phyloP scores from a whole-genome alignment of 2,888 invertebrate genomes.

The Nipponacmea schrenckii region DNA sequence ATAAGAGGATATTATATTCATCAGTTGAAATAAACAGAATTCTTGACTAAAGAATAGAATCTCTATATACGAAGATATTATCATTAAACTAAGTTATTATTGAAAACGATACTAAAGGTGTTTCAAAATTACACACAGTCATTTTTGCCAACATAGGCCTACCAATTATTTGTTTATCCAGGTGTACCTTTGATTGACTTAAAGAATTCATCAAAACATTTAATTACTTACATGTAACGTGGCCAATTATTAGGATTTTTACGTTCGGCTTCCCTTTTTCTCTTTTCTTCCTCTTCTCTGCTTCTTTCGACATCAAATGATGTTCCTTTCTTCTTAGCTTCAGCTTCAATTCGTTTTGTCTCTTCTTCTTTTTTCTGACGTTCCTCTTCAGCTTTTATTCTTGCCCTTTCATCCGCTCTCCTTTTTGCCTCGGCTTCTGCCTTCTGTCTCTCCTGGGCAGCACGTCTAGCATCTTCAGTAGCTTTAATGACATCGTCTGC shows the following conservation, averaged over 20 bases:
- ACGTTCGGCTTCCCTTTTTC: conserved; percentile 41
- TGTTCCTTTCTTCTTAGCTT: conserved; percentile 44
- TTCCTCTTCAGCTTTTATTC: conserved; percentile 44
- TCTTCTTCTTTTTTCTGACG: conserved; percentile 44
- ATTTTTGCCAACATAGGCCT: no score
- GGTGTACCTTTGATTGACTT: no score
- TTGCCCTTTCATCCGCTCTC: conserved; percentile 39
- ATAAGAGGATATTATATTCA: no score
- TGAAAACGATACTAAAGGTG: no score
- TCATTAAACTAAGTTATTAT: no score
- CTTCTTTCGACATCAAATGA: conserved; percentile 37
- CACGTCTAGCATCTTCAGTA: conserved; percentile 42
- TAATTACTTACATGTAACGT: conserved; percentile 46
- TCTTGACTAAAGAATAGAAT: no score
- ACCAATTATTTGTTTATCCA: no score
- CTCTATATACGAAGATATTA: no score
- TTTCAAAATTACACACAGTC: no score
- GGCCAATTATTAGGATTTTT: conserved; percentile 60
- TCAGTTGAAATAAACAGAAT: no score
- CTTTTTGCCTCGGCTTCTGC: conserved; percentile 44
- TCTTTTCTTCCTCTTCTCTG: conserved; percentile 40
- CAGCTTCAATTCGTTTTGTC: conserved; percentile 37
- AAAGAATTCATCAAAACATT: no score
- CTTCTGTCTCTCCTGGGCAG: conserved; percentile 42
- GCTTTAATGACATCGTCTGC: conserved; percentile 36